Percentiles rank a stretch among this genome's conserved stretches.
Evolutionary conservation across 2,888 invertebrate species (phyloP).

Genomic region (Bellardia pandia): DNA sequence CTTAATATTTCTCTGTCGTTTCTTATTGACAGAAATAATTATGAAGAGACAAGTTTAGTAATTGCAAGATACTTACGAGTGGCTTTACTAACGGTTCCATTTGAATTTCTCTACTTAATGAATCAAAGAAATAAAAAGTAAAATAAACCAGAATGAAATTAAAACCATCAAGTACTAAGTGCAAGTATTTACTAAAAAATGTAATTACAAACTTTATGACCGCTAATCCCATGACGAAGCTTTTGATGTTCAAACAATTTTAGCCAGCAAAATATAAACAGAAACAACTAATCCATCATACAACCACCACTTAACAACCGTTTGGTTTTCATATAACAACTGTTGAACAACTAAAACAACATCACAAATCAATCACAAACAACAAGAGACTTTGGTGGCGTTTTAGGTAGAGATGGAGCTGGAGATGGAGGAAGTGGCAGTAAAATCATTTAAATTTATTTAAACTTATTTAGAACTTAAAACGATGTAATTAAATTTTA

Average conservation of each 20-base stretch:
- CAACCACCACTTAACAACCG: background rate
- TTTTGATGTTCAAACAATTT: slow-evolving; percentile 38
- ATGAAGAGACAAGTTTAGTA: slow-evolving; percentile 6
- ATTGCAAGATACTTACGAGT: background rate
- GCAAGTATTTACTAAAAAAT: slow-evolving; percentile 50
- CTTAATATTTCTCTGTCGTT: background rate
- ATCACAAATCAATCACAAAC: slow-evolving; percentile 54
- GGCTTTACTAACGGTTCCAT: background rate
- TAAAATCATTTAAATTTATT: slow-evolving; percentile 3
- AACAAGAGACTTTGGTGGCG: slow-evolving; percentile 1
- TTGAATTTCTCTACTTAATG: background rate
- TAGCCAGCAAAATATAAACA: background rate
- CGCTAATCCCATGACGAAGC: slow-evolving; percentile 44
- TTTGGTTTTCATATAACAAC: background rate
- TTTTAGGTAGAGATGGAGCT: background rate
- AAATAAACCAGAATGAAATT: background rate
- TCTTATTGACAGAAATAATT: slow-evolving; percentile 31
- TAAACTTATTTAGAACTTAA: slow-evolving; percentile 5
- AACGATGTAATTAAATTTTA: slow-evolving; percentile 1
- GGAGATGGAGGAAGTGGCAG: no score
- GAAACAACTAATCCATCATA: background rate
- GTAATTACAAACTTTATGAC: slow-evolving; percentile 57
- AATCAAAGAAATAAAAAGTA: background rate
- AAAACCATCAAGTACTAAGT: slow-evolving; percentile 30
- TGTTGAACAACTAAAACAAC: slow-evolving; percentile 25